phyloP scores from a whole-genome alignment of 2,888 invertebrate species.

The Tiphia femorata region DNA sequence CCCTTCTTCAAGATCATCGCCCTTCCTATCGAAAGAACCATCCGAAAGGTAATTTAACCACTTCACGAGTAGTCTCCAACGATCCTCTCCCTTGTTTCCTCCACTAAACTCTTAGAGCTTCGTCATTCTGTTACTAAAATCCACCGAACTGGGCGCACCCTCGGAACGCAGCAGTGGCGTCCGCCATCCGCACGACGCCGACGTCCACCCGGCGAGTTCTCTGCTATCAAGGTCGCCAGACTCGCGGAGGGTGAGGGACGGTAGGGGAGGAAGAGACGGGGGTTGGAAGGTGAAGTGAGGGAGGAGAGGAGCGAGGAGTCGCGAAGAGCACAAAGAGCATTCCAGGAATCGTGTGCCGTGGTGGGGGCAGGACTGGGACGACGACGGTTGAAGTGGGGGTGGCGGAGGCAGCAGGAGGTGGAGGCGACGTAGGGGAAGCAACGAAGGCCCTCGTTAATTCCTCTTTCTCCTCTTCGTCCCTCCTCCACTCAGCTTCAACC shows the following conservation, averaged over 20 bases:
- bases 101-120: too few species aligned
- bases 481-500: too few species aligned
- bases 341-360: slow-evolving; percentile 55
- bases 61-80: background rate
- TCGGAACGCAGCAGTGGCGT: background rate
- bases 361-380: slow-evolving; percentile 16
- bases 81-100: background rate
- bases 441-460: background rate
- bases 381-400: background rate
- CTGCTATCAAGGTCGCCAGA: slow-evolving; percentile 53
- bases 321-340: slow-evolving; percentile 62
- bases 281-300: background rate
- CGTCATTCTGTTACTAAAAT: too few species aligned
- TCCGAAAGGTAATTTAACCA: too few species aligned
- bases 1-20: too few species aligned
- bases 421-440: slow-evolving; percentile 6
- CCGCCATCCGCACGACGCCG: slow-evolving; percentile 7
- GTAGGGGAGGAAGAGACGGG: slow-evolving; percentile 1
- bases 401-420: slow-evolving; percentile 13
- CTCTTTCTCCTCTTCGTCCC: background rate
- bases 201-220: slow-evolving; percentile 28
- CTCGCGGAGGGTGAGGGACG: slow-evolving; percentile 16
- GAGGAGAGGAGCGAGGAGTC: slow-evolving; percentile 20
- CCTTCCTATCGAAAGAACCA: too few species aligned
- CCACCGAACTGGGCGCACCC: too few species aligned